These are phyloP conservation scores for Chromobotia macracanthus DNA, from an alignment of 2,797 vertebrate genomes.

Conservation along the genomic window DNA sequence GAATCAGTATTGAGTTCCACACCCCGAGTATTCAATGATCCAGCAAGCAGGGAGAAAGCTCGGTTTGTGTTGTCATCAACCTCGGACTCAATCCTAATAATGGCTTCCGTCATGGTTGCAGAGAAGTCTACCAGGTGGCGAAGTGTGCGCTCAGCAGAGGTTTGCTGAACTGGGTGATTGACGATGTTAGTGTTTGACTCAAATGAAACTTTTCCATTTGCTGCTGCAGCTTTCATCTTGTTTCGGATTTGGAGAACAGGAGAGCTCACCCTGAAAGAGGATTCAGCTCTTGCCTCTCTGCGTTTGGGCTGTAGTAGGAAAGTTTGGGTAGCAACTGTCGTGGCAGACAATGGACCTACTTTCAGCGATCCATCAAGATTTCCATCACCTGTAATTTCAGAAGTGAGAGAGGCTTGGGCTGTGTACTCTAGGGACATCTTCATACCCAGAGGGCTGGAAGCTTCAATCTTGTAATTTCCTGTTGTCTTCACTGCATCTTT, in stretches of 20 bases:
- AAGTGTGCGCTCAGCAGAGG: slow-evolving; percentile 71
- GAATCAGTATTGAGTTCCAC: slow-evolving; percentile 86
- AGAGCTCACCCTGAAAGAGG: slow-evolving; percentile 80
- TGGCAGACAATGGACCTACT: slow-evolving; percentile 77
- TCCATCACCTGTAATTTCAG: slow-evolving; percentile 73
- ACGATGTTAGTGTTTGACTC: slow-evolving; percentile 81
- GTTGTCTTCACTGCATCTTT: slow-evolving; percentile 70
- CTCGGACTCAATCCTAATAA: slow-evolving; percentile 82
- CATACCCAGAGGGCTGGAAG: slow-evolving; percentile 76
- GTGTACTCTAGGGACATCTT: slow-evolving; percentile 77
- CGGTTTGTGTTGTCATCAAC: slow-evolving; percentile 77
- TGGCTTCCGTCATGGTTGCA: slow-evolving; percentile 73
- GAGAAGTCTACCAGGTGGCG: slow-evolving; percentile 81
- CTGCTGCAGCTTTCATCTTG: slow-evolving; percentile 77
- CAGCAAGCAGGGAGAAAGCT: slow-evolving; percentile 76
- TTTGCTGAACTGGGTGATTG: slow-evolving; percentile 77
- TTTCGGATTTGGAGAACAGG: slow-evolving; percentile 79
- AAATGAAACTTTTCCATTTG: slow-evolving; percentile 72
- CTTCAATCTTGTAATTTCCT: slow-evolving; percentile 73
- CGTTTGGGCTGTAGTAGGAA: slow-evolving; percentile 73
- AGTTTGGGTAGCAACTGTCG: slow-evolving; percentile 73
- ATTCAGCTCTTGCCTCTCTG: slow-evolving; percentile 76
- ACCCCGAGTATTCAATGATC: slow-evolving; percentile 80
- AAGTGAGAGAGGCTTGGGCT: slow-evolving; percentile 69
- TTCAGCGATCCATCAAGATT: slow-evolving; percentile 78